Base-by-base conservation (phyloP, 1,140 invertebrate species). In the Aphaenogaster floridana region DNA sequence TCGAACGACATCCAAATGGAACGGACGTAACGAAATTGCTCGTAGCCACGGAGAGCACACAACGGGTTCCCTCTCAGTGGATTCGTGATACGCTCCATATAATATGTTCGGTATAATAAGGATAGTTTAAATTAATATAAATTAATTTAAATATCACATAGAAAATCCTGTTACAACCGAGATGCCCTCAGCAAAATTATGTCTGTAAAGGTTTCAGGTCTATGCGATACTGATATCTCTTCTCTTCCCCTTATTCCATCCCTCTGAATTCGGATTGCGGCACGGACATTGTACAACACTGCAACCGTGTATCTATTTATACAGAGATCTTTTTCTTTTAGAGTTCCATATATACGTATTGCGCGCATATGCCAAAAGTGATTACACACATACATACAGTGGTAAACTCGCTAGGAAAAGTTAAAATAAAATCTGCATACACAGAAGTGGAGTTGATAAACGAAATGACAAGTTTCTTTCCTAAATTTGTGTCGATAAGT, bases 91-190 rank as follows among this genome's bases (percentile, higher is more conserved):
- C 28, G 59, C 63, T 68, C 21, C 77, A 61, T 71, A 77, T 71
- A 86, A 79, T 28, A 28, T 78, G 63, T 59, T 48, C 57, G 34
- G n/a, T 42, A 74, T 72, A 54, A 68, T 45, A 59, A 39, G 42
- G 61, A 79, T 79, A 69, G 50, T 81, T 81, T 86, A 86, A 89
- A 79, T 50, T 45, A 63, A 59, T 3, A 50, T 79, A 36, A 45
- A 39, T 68, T 71, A 81, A 81, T 80, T 80, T 81, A 42, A 87
- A 89, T 64, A 54, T 89, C 74, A 61, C 72, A 69, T 59, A 71
- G 45, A 21, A 64, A 48, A 48, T 61, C n/a, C 74, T 57, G 63
- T 69, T 61, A 81, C n/a, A 45, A 66, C 6, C n/a, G 74, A 52
- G 83, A 66, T 86, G 59, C 17, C 45, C 34, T 78, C 39, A 61